Evolutionary conservation across 2,888 invertebrate genomes (phyloP).

Genomic region (Myathropa florea): DNA sequence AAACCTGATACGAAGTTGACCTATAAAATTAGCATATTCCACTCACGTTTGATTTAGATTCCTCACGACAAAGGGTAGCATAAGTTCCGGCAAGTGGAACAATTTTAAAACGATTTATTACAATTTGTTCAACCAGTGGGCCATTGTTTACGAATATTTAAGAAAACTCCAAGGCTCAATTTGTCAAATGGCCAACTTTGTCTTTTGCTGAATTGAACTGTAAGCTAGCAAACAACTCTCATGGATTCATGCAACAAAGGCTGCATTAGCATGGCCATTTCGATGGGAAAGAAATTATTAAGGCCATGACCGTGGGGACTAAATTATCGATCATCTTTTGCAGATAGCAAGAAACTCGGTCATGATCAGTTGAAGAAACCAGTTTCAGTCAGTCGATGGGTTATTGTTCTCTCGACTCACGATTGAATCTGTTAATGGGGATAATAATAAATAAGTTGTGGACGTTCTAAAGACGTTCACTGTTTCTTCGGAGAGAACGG

Average conservation of each 20-base stretch:
- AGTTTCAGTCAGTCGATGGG: too few relatives aligned
- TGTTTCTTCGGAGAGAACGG: too few relatives aligned
- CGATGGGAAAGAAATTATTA: background rate
- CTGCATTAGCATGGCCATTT: background rate
- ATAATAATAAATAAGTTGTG: too few relatives aligned
- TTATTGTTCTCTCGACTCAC: too few relatives aligned
- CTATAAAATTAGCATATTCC: background rate
- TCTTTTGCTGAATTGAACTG: background rate
- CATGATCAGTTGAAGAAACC: too few relatives aligned
- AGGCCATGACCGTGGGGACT: background rate
- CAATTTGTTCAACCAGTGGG: too few relatives aligned
- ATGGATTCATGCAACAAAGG: background rate
- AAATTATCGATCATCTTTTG: too few relatives aligned
- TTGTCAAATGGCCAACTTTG: background rate
- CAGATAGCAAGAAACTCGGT: too few relatives aligned
- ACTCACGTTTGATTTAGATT: too few relatives aligned
- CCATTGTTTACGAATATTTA: background rate
- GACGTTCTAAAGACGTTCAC: too few relatives aligned
- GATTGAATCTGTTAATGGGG: too few relatives aligned
- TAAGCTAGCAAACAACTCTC: background rate
- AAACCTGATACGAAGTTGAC: background rate
- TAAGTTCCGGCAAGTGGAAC: background rate
- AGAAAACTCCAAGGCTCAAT: background rate
- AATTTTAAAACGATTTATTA: background rate
- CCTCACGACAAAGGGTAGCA: too few relatives aligned